Base-by-base conservation (phyloP, 2,888 invertebrate genomes). In the Pandemis heparana region DNA sequence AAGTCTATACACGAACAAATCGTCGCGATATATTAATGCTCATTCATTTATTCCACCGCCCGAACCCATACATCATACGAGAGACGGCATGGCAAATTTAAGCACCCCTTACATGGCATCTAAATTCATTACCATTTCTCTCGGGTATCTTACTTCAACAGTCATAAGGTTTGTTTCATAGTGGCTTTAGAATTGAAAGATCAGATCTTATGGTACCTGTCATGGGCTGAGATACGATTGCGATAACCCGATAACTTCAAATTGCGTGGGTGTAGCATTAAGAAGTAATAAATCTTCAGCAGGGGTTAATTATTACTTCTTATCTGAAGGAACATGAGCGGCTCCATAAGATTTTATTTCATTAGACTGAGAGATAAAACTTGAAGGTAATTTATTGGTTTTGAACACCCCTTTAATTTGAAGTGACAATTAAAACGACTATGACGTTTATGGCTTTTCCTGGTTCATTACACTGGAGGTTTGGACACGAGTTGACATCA, bases 251-350 rank as follows among this genome's bases (percentile, higher is more conserved):
- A 83, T 84, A 83, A 82, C 78, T 85, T 79, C 78, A 81, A 83
- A 85, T 81, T 77, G 85, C 80, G 90, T 90, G 87, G 92, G 90
- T 84, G 89, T 87, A 88, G 83, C 85, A 92, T 92, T 92, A 92
- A 92, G 88, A 88, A 88, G 81, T 81, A 83, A 87, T 93, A 92
- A 89, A 93, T 92, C 89, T 87, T 85, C 75, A 74, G 80, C 77
- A 81, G 80, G 83, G 85, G 88, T 89, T 88, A 89, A 92, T 92
- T 91, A 91, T 89, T 87, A 90, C 89, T 88, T 83, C 79, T 80
- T 83, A 81, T 86, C 83, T 84, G 79, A 76, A 80, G 81, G 81
- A 82, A 83, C 81, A 78, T 82, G 81, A 77, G 86, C 78, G 79
- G 76, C 68, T 79, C 46, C 65, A 38, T 46, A 77, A 75, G 77